phyloP scores from a whole-genome alignment of 1,140 invertebrate species.

The Zophobas atratus region DNA sequence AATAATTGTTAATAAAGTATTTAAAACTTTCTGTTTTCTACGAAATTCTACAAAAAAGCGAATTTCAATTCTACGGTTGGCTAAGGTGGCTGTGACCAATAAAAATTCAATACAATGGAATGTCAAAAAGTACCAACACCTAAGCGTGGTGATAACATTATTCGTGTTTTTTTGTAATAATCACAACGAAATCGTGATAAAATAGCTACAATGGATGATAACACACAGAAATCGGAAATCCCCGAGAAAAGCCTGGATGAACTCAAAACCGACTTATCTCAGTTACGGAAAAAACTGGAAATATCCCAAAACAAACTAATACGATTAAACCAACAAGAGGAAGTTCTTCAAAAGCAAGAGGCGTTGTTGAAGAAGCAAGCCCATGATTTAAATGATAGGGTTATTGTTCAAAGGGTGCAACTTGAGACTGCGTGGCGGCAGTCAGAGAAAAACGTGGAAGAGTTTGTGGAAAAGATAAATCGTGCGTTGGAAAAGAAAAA shows the following conservation, averaged over 20 bases:
- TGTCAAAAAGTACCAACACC: too few species aligned
- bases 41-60: too few species aligned
- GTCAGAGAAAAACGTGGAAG: conserved; percentile 10
- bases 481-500: neutral
- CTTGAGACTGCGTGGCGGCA: conserved; percentile 14
- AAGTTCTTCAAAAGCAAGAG: conserved; percentile 31
- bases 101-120: too few species aligned
- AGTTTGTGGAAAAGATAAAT: conserved; percentile 17
- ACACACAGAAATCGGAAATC: too few species aligned
- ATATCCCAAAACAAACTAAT: conserved; percentile 21
- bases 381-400: conserved; percentile 10
- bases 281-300: neutral
- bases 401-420: conserved; percentile 1
- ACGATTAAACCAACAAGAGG: conserved; percentile 31
- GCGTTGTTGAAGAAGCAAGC: conserved; percentile 28
- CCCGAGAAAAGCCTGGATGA: neutral
- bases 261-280: neutral
- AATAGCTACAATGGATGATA: too few species aligned
- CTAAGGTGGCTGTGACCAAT: too few species aligned
- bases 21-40: too few species aligned
- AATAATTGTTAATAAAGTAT: too few species aligned
- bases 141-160: too few species aligned
- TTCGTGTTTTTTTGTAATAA: too few species aligned
- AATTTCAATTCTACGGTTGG: too few species aligned
- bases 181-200: too few species aligned